Base-by-base conservation (phyloP, 1,140 invertebrate species). In the Pararge aegeria region DNA sequence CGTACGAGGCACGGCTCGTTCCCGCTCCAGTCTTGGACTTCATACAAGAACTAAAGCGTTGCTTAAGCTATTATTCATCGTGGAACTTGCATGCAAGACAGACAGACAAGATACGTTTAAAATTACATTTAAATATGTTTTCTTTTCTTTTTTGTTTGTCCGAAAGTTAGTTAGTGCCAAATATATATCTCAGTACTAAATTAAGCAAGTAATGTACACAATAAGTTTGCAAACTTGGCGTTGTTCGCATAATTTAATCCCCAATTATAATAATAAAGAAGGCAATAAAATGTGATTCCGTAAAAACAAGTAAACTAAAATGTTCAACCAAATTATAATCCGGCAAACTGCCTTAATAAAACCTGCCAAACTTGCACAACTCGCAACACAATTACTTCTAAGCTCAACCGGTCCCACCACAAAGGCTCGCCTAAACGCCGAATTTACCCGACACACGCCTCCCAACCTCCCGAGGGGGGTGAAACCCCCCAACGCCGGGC, bases 371-470 rank as follows among this genome's bases (percentile, higher is more conserved):
- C 59, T 72, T 64, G 68, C 66, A 66, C 66, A 59, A 65, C 62
- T 63, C 61, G 69, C 61, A 63, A 73, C 70, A 86, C 80, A 84
- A 83, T 87, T 83, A 82, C 70, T 72, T 63, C 66, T 82, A 77
- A 86, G 74, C 78, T 61, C 77, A 77, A 73, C 67, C 74, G 72
- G 69, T 70, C 69, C 70, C 66, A 62, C 86, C 83, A 78, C 86
- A 84, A 86, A 84, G 83, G 80, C 81, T 84, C 74, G 72, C 69
- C 83, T 88, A 89, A 89, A 81, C 83, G 83, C 84, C 84, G 81
- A 89, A 89, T 89, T 89, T 83, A 73, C 75, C 73, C 80, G 66
- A 75, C 76, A 70, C 66, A 68, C 68, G 61, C 60, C 20, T 24
- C 68, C 75, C 64, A 51, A 68, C 66, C 61, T 64, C 64, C 65